Evolutionary conservation across 2,888 invertebrate species (phyloP).

Genomic region (Onchidella celtica): DNA sequence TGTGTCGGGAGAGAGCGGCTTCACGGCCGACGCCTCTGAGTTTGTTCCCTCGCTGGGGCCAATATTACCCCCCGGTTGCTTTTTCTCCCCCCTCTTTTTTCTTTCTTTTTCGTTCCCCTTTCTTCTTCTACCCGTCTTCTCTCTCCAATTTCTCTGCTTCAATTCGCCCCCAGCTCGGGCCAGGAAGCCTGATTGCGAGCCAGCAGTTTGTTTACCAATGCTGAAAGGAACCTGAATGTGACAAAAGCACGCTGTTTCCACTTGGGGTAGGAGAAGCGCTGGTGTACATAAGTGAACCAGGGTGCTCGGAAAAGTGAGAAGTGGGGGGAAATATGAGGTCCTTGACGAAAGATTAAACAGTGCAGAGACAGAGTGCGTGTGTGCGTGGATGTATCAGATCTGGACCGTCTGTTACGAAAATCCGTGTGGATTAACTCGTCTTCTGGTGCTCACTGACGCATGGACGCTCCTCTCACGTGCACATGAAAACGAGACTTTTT

Average conservation of each 20-base stretch:
- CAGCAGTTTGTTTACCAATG: slow-evolving; percentile 30
- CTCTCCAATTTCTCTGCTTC: neutral
- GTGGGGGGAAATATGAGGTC: neutral
- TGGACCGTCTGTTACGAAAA: neutral
- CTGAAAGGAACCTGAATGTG: slow-evolving; percentile 13
- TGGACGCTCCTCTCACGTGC: slow-evolving; percentile 6
- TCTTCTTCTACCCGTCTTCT: no score
- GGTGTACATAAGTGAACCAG: slow-evolving; percentile 2
- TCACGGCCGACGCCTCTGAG: no score
- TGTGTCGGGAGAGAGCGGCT: no score
- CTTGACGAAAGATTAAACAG: neutral
- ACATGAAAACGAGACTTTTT: slow-evolving; percentile 9
- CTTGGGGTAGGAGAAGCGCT: slow-evolving; percentile 8
- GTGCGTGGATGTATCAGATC: neutral
- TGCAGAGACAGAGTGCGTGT: neutral
- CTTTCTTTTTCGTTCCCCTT: neutral
- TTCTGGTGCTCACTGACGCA: slow-evolving; percentile 5
- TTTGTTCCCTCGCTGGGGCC: no score
- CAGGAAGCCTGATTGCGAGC: slow-evolving; percentile 5
- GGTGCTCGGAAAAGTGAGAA: neutral
- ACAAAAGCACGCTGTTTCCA: slow-evolving; percentile 35
- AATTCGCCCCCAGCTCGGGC: neutral
- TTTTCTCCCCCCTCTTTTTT: no score
- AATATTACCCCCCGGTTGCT: no score
- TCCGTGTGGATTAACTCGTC: neutral